Conservation (phyloP, 1,140 invertebrate genomes). For the Teleopsis dalmanni region DNA sequence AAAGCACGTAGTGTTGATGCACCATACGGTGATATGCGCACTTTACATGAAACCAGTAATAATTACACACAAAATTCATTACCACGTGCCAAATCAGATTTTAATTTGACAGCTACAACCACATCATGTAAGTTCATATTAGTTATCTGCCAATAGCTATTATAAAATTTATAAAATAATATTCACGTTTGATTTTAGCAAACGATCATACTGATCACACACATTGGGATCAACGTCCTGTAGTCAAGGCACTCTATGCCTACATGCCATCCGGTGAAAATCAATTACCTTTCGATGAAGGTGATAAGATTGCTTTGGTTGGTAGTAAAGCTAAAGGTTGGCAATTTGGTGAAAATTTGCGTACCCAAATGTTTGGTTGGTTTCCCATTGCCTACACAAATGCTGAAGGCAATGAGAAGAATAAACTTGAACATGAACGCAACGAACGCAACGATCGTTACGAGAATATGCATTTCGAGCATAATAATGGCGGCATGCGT, state of each 20-base stretch:
- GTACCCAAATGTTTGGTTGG: conserved; percentile 86
- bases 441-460: conserved; percentile 15
- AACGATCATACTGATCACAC: conserved; percentile 28
- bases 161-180: conserved; percentile 25
- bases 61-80: conserved; percentile 48
- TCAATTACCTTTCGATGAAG: conserved; percentile 85
- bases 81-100: conserved; percentile 77
- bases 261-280: conserved; percentile 86
- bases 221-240: conserved; percentile 38
- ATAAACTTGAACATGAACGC: conserved; percentile 27
- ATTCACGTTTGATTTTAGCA: conserved; percentile 13
- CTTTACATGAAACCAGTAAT: conserved; percentile 45
- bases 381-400: conserved; percentile 91
- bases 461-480: conserved; percentile 13
- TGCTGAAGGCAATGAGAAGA: conserved; percentile 27
- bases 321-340: conserved; percentile 89
- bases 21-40: conserved; percentile 71
- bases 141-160: neutral
- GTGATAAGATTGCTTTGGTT: conserved; percentile 78
- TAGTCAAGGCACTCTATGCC: conserved; percentile 78
- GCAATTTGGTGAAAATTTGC: conserved; percentile 89
- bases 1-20: conserved; percentile 85
- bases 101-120: conserved; percentile 61
- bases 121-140: neutral
- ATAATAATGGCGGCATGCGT: conserved; percentile 16